Evolutionary conservation across 2,888 invertebrate genomes (phyloP).

Genomic region (Itoplectis maculator): DNA sequence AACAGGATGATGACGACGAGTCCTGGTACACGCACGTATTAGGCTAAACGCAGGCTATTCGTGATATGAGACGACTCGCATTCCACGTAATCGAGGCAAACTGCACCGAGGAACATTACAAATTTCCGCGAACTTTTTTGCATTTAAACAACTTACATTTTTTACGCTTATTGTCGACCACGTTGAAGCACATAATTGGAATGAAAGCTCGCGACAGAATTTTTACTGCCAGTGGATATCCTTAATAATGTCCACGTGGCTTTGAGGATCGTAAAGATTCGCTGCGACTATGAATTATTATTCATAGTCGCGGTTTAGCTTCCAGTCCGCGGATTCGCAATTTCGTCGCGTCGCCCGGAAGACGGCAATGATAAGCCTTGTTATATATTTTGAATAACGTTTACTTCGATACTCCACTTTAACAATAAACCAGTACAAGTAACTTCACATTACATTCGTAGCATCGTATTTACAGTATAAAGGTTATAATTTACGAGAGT

Average conservation of each 20-base stretch:
- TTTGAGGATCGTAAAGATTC: background rate
- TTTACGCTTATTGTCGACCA: background rate
- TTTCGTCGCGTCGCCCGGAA: background rate
- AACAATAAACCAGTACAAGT: conserved; percentile 75
- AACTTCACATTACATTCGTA: conserved; percentile 71
- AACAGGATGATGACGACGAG: background rate
- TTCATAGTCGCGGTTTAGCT: background rate
- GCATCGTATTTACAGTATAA: conserved; percentile 73
- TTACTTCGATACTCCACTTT: conserved; percentile 72
- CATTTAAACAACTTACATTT: background rate
- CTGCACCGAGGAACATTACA: no score
- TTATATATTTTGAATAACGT: conserved; percentile 71
- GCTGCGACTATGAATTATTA: background rate
- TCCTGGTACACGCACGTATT: no score
- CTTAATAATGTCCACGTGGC: background rate
- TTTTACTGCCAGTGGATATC: background rate
- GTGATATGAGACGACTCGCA: background rate
- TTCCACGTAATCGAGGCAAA: background rate
- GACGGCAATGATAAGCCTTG: background rate
- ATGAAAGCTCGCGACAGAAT: background rate
- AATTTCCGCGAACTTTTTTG: background rate
- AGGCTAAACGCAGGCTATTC: no score
- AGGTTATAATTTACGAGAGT: conserved; percentile 74
- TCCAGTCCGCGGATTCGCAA: background rate
- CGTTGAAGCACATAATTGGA: background rate